Evolutionary conservation across 2,888 invertebrate genomes (phyloP), one percentile per base, ranked within the genome.

Genomic region (Drosophila multiciliata): DNA sequence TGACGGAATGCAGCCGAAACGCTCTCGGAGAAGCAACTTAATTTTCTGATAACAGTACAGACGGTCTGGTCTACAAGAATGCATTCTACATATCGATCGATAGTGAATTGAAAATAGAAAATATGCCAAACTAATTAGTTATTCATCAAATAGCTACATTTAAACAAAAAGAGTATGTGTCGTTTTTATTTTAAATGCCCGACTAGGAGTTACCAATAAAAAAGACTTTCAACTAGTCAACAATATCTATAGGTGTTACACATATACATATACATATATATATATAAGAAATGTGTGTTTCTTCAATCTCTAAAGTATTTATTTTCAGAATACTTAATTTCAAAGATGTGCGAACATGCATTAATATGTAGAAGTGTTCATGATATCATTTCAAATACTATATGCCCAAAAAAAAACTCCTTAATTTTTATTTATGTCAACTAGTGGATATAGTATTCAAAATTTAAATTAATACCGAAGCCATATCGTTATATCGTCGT

Each of bases 1-100:
- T 61, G 61, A 61, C 55, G 62, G 73, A 86, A 73, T 83, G 88
- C 83, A 88, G 32, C 40, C 60, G 67, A 57, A 61, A 55, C 53
- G 54, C 50, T 52, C 49, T 33, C n/a, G n/a, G 11, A 38, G 57
- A 49, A 50, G 52, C 20, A 29, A 45, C 45, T 61, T 11, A 59
- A 40, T 58, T 62, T 26, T 7, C 20, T 57, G 49, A 69, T 50
- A 69, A 75, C 20, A 35, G 11, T 2, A n/a, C 11, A 48, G 36
- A 23, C 1, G 11, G 8, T 42, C 17, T 50, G 11, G 11, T 42
- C 17, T 50, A 35, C 29, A 35, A 15, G 42, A 57, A 66, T 53
- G 50, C 61, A 66, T 17, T 20, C 36, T 6, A 5, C 6, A 20
- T 20, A 33, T 32, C 26, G 20, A 50, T 61, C 26, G 26, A 26